Percentiles rank a stretch among this genome's conserved stretches.
Evolutionary conservation across 2,888 invertebrate genomes (phyloP).

Genomic region (Odontocolon sp.): DNA sequence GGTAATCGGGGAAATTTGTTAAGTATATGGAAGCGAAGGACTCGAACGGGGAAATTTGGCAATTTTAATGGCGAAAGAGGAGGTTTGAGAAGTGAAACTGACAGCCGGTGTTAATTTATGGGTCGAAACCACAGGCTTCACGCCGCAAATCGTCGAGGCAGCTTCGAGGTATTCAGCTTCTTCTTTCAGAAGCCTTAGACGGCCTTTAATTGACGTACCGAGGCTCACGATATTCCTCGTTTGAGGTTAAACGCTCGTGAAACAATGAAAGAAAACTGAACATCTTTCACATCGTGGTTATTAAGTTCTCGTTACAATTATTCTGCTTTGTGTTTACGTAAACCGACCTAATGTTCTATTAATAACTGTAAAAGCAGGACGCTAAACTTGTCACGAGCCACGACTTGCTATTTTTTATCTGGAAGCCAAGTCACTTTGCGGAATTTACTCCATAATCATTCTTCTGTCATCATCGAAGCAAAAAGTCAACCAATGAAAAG

Average conservation of each 20-base stretch:
- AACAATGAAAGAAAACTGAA: constrained; percentile 49
- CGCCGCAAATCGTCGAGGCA: constrained; percentile 65
- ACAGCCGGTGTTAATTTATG: constrained; percentile 71
- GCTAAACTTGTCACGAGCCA: constrained; percentile 52
- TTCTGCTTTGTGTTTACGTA: constrained; percentile 16
- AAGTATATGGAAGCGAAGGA: constrained; percentile 53
- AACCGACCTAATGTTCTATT: constrained; percentile 23
- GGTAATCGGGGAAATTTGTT: constrained; percentile 72
- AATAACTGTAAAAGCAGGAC: constrained; percentile 35
- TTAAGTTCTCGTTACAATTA: constrained; percentile 51
- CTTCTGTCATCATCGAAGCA: constrained; percentile 7
- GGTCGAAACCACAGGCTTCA: constrained; percentile 71
- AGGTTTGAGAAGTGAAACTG: constrained; percentile 36
- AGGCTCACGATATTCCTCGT: constrained; percentile 4
- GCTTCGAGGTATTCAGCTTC: neutral
- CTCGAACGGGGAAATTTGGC: constrained; percentile 62
- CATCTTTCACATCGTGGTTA: constrained; percentile 46
- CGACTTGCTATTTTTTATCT: constrained; percentile 23
- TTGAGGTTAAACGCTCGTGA: constrained; percentile 19
- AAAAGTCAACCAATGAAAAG: constrained; percentile 2
- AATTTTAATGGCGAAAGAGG: too few relatives aligned
- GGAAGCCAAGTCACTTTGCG: constrained; percentile 49
- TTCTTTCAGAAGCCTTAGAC: neutral
- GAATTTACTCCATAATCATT: constrained; percentile 41
- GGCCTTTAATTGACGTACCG: constrained; percentile 32